Evolutionary conservation across 1,140 invertebrate species (phyloP).

Genomic region (Lasaia peninsularis): DNA sequence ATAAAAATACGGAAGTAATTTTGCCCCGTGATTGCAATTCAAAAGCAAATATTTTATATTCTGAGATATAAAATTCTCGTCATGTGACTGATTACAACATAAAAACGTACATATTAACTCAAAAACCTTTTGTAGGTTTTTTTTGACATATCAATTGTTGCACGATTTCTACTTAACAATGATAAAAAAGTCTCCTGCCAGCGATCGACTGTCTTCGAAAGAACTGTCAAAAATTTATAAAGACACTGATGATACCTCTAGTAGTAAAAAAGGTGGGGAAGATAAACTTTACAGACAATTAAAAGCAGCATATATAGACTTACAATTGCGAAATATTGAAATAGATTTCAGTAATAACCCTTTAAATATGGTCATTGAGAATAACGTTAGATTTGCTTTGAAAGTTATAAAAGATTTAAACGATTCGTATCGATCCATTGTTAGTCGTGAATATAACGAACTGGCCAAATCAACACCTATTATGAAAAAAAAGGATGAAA

Average conservation of each 20-base stretch:
- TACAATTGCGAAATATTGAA: slow-evolving; percentile 56
- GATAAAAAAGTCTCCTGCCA: slow-evolving; percentile 54
- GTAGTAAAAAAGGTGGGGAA: slow-evolving; percentile 51
- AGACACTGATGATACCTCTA: slow-evolving; percentile 48
- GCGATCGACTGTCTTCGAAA: slow-evolving; percentile 55
- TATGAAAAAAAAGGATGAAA: slow-evolving; percentile 52
- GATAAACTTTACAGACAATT: slow-evolving; percentile 58
- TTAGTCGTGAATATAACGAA: slow-evolving; percentile 57
- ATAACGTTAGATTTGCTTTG: slow-evolving; percentile 60
- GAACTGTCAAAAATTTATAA: slow-evolving; percentile 54
- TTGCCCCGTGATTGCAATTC: too few species aligned
- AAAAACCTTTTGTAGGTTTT: slow-evolving; percentile 54
- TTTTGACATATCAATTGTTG: slow-evolving; percentile 71
- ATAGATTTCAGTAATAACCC: slow-evolving; percentile 67
- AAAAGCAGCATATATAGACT: slow-evolving; percentile 47
- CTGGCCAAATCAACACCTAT: slow-evolving; percentile 47
- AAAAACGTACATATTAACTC: too few species aligned
- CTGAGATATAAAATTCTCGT: too few species aligned
- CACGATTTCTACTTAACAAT: slow-evolving; percentile 78
- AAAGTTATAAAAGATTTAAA: slow-evolving; percentile 62
- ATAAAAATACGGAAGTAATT: too few species aligned
- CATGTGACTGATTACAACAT: too few species aligned
- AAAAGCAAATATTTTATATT: too few species aligned
- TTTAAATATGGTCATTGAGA: slow-evolving; percentile 56
- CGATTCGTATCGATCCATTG: slow-evolving; percentile 50